These are phyloP conservation scores for Hypocryptadius cinnamomeus DNA, from an alignment of 2,113 vertebrate species.

Conservation along the genomic window DNA sequence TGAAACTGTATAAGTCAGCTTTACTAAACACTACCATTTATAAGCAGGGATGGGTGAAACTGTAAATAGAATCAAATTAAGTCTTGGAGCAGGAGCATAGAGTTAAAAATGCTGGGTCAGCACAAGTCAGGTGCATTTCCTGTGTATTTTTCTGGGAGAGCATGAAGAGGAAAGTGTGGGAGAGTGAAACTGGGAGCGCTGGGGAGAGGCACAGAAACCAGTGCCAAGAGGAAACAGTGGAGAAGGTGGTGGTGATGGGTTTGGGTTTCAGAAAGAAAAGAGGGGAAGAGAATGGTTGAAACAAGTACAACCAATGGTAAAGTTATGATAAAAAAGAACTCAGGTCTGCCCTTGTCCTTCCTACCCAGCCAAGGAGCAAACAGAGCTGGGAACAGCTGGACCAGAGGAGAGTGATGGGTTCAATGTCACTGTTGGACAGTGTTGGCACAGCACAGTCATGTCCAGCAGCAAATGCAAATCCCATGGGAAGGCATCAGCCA, in stretches of 20 bases:
- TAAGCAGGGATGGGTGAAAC: background rate
- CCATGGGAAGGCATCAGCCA: background rate
- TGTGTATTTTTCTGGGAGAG: background rate
- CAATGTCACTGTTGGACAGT: background rate
- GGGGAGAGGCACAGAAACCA: background rate
- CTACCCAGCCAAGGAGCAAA: background rate
- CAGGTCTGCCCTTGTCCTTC: background rate
- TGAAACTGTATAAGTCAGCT: background rate
- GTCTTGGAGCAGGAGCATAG: background rate
- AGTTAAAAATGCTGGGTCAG: background rate
- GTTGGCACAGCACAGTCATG: fast-evolving
- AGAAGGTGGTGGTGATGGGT: background rate
- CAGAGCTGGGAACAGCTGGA: background rate
- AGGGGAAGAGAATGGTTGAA: background rate
- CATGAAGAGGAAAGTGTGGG: background rate
- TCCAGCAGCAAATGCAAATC: background rate
- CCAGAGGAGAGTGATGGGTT: background rate
- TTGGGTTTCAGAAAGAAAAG: background rate
- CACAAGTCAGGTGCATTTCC: background rate
- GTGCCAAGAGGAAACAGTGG: background rate
- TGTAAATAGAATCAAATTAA: background rate
- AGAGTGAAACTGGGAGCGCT: background rate
- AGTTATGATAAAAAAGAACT: background rate
- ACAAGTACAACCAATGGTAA: background rate
- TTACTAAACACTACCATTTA: background rate